Base-by-base conservation (phyloP, 2,888 invertebrate genomes). In the Sympetrum striolatum region DNA sequence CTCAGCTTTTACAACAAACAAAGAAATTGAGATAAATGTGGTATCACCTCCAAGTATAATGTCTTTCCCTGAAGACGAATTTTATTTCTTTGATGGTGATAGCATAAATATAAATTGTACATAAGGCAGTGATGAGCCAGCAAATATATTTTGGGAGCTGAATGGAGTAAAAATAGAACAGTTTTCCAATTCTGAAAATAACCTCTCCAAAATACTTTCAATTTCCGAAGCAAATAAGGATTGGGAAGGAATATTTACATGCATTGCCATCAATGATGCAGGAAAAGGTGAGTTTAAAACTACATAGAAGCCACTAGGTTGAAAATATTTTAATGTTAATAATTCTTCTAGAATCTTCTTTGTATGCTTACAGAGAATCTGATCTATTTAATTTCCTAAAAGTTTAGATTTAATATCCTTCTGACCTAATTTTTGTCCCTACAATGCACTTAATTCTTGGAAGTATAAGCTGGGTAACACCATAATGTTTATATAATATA, bases 211-310 rank as follows among this genome's bases (percentile, higher is more conserved):
- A 60, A 64, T 53, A 35, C 35, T 86, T 60, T 60, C 60, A 22
- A 86, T 86, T 86, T 37, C 86, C 15, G 35, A 86, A n/a, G 64
- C 86, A n/a, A 60, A 86, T 60, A 60, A 60, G 39, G 86, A 86
- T 22, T 86, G 86, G 86, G 86, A 86, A 81, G 96, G 96, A 0
- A 93, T 94, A 58, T 96, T 95, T 92, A 94, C 94, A 2, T 96
- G 96, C 92, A 92, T 94, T 12, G 96, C 95, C 0, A 93, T 92
- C 81, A 96, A 96, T 92, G 93, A 94, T 81, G 95, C 95, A 92
- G 96, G 96, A 5, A 94, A 94, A 37, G 93, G 86, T 86, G 53
- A 37, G 93, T 18, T 93, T n/a, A 93, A n/a, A 93, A 94, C 39
- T 10, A 44, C 44, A 44, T 91, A 93, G 93, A 73, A 93, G 94